Percentiles rank a stretch among this genome's conserved stretches.
Conservation (phyloP, 2,797 vertebrate species). For the Clamator glandarius region DNA sequence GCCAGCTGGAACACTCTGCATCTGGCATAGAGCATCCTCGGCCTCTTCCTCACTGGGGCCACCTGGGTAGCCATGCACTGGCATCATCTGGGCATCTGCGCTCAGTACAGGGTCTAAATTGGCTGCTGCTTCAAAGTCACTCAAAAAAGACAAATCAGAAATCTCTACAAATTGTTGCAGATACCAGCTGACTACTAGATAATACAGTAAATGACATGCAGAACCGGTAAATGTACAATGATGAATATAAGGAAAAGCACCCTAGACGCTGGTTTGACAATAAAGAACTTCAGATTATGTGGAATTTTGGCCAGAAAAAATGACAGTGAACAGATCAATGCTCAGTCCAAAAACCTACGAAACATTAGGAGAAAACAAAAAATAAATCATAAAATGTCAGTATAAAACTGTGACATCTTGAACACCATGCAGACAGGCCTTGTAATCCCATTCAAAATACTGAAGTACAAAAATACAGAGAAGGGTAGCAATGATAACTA, state of each 20-base stretch:
- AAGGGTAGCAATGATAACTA: neutral
- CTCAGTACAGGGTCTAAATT: neutral
- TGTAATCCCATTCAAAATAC: neutral
- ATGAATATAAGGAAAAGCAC: neutral
- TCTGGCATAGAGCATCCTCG: accelerated
- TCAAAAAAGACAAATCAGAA: neutral
- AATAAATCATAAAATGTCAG: neutral
- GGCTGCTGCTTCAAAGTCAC: neutral
- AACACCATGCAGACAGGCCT: neutral
- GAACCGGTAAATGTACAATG: neutral
- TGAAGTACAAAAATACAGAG: neutral
- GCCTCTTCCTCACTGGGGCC: no score
- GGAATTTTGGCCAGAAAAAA: neutral
- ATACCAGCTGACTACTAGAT: neutral
- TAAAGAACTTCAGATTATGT: neutral
- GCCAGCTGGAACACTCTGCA: accelerated
- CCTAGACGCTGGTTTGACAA: neutral
- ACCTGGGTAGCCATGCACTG: no score
- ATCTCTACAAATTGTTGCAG: neutral
- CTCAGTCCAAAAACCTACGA: neutral
- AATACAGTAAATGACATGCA: neutral
- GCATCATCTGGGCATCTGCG: neutral
- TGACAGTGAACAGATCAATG: neutral
- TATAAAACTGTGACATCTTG: neutral
- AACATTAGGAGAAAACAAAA: neutral